Evolutionary conservation across 2,113 vertebrate species (phyloP).

Genomic region (Toxotes chatareus): DNA sequence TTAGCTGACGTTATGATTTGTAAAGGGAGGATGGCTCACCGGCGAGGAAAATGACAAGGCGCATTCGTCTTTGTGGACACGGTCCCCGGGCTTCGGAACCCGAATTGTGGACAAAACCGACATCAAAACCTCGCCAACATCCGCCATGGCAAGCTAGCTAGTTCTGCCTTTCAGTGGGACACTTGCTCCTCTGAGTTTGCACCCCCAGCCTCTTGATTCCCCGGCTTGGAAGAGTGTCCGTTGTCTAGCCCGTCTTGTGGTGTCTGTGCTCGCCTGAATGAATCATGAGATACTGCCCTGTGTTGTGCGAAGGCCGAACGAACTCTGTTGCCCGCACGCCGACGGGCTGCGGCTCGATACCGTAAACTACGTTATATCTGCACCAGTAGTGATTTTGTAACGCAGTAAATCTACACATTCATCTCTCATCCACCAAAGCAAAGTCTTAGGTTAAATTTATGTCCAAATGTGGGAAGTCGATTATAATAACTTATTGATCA

Average conservation of each 20-base stretch:
- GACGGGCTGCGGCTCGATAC: slow-evolving; percentile 32
- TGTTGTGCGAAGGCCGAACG: slow-evolving; percentile 67
- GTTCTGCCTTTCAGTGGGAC: slow-evolving; percentile 55
- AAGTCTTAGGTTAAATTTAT: too few relatives aligned
- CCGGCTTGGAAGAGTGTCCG: slow-evolving; percentile 60
- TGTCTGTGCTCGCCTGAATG: slow-evolving; percentile 72
- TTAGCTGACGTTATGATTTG: slow-evolving; percentile 6
- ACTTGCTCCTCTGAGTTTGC: slow-evolving; percentile 63
- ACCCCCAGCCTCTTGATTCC: slow-evolving; percentile 64
- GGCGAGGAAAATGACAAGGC: slow-evolving; percentile 96
- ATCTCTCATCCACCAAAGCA: not conserved
- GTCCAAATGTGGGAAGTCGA: too few relatives aligned
- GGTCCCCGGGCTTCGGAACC: slow-evolving; percentile 94
- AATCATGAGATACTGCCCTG: slow-evolving; percentile 67
- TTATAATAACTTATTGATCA: too few relatives aligned
- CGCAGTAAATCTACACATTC: too few relatives aligned
- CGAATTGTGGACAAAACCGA: slow-evolving; percentile 95
- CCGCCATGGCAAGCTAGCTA: slow-evolving; percentile 87
- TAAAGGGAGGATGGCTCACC: slow-evolving; percentile 84
- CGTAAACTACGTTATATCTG: slow-evolving; percentile 37
- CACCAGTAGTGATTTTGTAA: not conserved
- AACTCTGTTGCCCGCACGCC: slow-evolving; percentile 23
- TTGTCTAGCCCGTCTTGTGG: slow-evolving; percentile 45
- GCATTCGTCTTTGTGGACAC: slow-evolving; percentile 99
- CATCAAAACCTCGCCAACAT: slow-evolving; percentile 93